phyloP scores from a whole-genome alignment of 2,888 invertebrate species.

The Timandra comae region DNA sequence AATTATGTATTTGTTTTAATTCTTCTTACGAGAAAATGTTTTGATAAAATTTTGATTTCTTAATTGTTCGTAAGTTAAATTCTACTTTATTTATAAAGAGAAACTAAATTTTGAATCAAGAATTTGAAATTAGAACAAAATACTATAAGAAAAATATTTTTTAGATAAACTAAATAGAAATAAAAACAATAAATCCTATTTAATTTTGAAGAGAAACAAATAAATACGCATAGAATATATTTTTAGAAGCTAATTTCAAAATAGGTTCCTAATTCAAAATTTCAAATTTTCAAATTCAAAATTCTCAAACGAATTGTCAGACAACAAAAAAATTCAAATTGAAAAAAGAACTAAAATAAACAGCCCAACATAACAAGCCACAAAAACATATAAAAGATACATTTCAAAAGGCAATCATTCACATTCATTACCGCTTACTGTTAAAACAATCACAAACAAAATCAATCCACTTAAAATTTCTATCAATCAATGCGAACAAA shows the following conservation, averaged over 20 bases:
- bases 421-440: constrained; percentile 11
- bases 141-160: too few relatives aligned
- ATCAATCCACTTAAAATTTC: constrained; percentile 43
- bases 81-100: too few relatives aligned
- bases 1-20: too few relatives aligned
- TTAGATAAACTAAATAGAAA: too few relatives aligned
- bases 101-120: too few relatives aligned
- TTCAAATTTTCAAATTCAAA: not conserved
- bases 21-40: too few relatives aligned
- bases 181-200: too few relatives aligned
- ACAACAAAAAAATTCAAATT: not conserved
- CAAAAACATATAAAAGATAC: constrained; percentile 17
- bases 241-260: not conserved
- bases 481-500: constrained; percentile 37
- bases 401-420: constrained; percentile 13
- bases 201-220: too few relatives aligned
- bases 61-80: too few relatives aligned
- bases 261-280: not conserved
- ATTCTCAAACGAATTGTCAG: not conserved
- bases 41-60: too few relatives aligned
- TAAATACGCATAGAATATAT: too few relatives aligned
- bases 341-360: constrained; percentile 6
- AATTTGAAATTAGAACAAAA: too few relatives aligned
- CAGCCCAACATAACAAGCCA: constrained; percentile 15
- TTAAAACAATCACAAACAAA: constrained; percentile 19